Evolutionary conservation across 2,113 vertebrate species (phyloP).

Genomic region (Laticauda colubrina): DNA sequence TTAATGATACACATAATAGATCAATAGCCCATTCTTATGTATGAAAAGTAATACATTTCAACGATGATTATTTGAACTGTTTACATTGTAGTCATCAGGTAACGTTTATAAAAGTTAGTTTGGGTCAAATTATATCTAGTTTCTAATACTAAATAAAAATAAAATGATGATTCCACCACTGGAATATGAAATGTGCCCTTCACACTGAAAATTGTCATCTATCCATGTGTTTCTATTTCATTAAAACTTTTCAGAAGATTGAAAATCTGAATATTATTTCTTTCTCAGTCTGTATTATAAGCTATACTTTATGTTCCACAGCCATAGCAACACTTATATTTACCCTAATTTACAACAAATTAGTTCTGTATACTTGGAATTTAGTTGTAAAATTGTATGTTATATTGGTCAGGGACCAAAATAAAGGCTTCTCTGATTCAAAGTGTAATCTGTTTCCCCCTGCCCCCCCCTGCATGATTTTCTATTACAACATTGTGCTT

Average conservation of each 20-base stretch:
- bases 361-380: neutral
- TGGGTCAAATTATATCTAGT: neutral
- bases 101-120: neutral
- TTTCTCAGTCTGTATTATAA: neutral
- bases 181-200: neutral
- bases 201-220: neutral
- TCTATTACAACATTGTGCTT: neutral
- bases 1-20: conserved; percentile 31
- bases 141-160: neutral
- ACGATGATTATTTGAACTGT: conserved; percentile 28
- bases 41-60: neutral
- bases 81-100: conserved; percentile 1
- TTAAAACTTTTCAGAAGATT: neutral
- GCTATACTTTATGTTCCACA: neutral
- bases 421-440: neutral
- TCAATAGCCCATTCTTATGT: neutral
- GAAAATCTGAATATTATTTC: neutral
- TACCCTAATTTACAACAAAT: neutral
- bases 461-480: neutral
- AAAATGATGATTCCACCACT: neutral
- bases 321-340: neutral
- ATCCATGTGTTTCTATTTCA: neutral
- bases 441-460: neutral
- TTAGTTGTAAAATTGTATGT: neutral
- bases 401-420: neutral